These are phyloP conservation scores for Eupeodes latifasciatus DNA, from an alignment of 2,888 invertebrate species.

Conservation along the genomic window DNA sequence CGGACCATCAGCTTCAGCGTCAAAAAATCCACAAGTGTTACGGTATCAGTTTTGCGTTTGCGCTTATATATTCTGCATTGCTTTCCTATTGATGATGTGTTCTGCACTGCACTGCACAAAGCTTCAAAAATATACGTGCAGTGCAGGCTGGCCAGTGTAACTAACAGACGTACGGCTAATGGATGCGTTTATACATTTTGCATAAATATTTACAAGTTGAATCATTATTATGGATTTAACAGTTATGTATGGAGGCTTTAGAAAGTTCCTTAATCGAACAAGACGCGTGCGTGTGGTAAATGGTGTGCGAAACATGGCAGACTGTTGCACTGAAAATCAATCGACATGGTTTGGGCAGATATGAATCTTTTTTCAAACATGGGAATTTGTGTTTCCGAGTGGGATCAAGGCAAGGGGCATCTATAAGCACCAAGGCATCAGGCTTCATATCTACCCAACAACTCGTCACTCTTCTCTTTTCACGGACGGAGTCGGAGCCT, in stretches of 20 bases:
- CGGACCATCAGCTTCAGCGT: not conserved
- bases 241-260: constrained; percentile 45
- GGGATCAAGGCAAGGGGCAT: constrained; percentile 15
- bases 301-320: constrained; percentile 60
- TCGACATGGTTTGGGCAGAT: constrained; percentile 63
- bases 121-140: not conserved
- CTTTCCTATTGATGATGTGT: constrained; percentile 29
- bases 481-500: not conserved
- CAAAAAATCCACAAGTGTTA: constrained; percentile 25
- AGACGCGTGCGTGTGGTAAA: constrained; percentile 64
- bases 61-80: constrained; percentile 5
- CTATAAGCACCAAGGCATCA: too few relatives aligned
- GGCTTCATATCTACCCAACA: too few relatives aligned
- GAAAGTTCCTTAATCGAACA: constrained; percentile 30
- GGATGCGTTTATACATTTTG: constrained; percentile 66
- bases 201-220: constrained; percentile 54
- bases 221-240: constrained; percentile 51
- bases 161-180: constrained; percentile 57
- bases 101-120: constrained; percentile 3
- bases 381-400: constrained; percentile 25
- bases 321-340: constrained; percentile 60
- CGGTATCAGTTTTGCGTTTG: constrained; percentile 17
- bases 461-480: constrained; percentile 5
- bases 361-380: constrained; percentile 50
- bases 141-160: constrained; percentile 32